Conservation (phyloP, 2,113 vertebrate genomes). For the Cyanoderma ruficeps region DNA sequence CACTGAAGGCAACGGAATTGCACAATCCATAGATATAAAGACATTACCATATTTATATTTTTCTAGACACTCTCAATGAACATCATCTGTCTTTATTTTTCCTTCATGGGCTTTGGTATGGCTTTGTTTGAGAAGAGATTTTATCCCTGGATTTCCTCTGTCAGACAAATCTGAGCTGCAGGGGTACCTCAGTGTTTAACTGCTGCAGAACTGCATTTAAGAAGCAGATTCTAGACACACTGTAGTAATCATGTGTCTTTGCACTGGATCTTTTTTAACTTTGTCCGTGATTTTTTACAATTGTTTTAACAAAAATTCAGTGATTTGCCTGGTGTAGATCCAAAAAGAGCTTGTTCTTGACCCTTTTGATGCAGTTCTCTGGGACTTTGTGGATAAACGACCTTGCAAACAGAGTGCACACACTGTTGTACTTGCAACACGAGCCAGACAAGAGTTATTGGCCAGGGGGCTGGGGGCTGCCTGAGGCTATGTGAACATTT, state of each 20-base stretch:
- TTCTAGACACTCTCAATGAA: background rate
- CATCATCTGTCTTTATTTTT: background rate
- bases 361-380: background rate
- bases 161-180: slow-evolving; percentile 32
- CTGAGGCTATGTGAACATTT: slow-evolving; percentile 1
- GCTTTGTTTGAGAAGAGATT: background rate
- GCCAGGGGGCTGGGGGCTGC: slow-evolving; percentile 31
- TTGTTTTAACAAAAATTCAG: background rate
- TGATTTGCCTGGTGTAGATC: background rate
- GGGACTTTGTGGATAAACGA: slow-evolving; percentile 21
- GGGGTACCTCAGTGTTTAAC: background rate
- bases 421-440: background rate
- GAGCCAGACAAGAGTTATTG: slow-evolving; percentile 59
- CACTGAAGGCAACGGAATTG: background rate
- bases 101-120: background rate
- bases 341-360: background rate
- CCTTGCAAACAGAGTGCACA: background rate
- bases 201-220: slow-evolving; percentile 15
- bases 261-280: background rate
- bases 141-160: slow-evolving; percentile 22
- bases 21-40: background rate
- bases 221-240: background rate
- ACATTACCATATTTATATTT: background rate
- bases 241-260: background rate
- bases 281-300: background rate